Evolutionary conservation across 1,140 invertebrate genomes (phyloP).

Genomic region (Anadara kagoshimensis): DNA sequence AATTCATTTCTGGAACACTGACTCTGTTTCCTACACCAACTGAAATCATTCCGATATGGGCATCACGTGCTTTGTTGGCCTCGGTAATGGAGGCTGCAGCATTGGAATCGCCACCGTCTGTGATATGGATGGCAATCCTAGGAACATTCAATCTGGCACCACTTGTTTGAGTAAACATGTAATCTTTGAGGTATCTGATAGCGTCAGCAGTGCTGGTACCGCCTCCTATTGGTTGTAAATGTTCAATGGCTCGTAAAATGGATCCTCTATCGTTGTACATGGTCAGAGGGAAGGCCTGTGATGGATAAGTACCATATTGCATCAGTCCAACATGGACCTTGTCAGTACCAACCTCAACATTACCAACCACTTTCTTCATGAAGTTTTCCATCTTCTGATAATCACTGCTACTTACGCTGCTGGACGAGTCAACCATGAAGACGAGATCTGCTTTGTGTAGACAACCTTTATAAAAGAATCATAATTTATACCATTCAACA

Average conservation of each 20-base stretch:
- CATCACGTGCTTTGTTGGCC: slow-evolving; percentile 36
- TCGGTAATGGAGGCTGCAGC: slow-evolving; percentile 18
- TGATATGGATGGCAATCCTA: slow-evolving; percentile 46
- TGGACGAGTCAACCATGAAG: slow-evolving; percentile 57
- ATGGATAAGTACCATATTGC: slow-evolving; percentile 48
- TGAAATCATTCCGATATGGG: slow-evolving; percentile 51
- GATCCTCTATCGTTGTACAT: slow-evolving; percentile 46
- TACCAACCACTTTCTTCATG: slow-evolving; percentile 48
- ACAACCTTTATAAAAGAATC: slow-evolving; percentile 40
- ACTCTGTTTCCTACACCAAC: slow-evolving; percentile 51
- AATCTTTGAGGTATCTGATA: slow-evolving; percentile 42
- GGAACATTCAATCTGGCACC: slow-evolving; percentile 48
- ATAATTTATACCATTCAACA: not conserved
- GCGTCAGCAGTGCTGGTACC: slow-evolving; percentile 55
- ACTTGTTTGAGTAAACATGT: slow-evolving; percentile 44
- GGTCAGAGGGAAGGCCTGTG: slow-evolving; percentile 51
- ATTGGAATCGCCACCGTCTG: slow-evolving; percentile 42
- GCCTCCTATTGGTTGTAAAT: slow-evolving; percentile 40
- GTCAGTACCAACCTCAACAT: slow-evolving; percentile 35
- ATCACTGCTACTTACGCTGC: slow-evolving; percentile 45
- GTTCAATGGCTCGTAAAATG: slow-evolving; percentile 28
- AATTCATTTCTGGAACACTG: slow-evolving; percentile 42
- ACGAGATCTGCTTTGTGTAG: slow-evolving; percentile 54
- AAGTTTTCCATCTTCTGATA: slow-evolving; percentile 51
- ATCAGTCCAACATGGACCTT: slow-evolving; percentile 53